These are phyloP conservation scores for Orius insidiosus DNA, from an alignment of 1,140 invertebrate species.

Conservation along the genomic window DNA sequence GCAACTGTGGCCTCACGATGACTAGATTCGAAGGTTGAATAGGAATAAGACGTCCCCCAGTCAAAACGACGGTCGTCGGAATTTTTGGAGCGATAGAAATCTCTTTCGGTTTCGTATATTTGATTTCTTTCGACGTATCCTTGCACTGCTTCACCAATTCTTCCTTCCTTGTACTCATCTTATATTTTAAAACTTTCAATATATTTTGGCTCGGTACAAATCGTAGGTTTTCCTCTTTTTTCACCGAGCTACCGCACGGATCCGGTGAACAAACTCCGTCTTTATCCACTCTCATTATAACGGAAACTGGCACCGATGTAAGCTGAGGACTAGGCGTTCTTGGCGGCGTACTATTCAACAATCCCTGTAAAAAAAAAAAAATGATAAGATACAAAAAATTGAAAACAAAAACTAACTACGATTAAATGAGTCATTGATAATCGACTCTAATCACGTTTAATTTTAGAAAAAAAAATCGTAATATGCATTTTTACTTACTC, in stretches of 20 bases:
- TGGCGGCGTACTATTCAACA: constrained; percentile 31
- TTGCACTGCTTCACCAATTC: constrained; percentile 33
- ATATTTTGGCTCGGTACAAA: constrained; percentile 36
- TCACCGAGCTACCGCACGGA: constrained; percentile 10
- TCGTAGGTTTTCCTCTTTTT: constrained; percentile 11
- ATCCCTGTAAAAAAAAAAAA: constrained; percentile 26
- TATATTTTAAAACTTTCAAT: constrained; percentile 55
- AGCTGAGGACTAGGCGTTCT: constrained; percentile 27
- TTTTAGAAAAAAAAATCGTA: neutral
- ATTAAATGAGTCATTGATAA: neutral
- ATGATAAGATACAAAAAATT: neutral
- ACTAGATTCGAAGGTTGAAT: constrained; percentile 24
- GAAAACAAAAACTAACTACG: neutral
- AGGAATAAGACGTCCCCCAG: constrained; percentile 21
- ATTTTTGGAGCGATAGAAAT: constrained; percentile 27
- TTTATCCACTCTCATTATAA: constrained; percentile 64
- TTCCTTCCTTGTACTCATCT: constrained; percentile 49
- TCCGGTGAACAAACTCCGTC: constrained; percentile 49
- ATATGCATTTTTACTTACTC: constrained; percentile 23
- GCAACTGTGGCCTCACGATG: constrained; percentile 2
- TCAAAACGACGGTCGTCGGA: constrained; percentile 19
- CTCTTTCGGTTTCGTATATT: constrained; percentile 13
- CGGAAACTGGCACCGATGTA: constrained; percentile 34
- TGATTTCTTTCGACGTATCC: constrained; percentile 7
- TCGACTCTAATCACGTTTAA: neutral